phyloP scores from a whole-genome alignment of 2,888 invertebrate genomes.

The Tiliacea aurago region DNA sequence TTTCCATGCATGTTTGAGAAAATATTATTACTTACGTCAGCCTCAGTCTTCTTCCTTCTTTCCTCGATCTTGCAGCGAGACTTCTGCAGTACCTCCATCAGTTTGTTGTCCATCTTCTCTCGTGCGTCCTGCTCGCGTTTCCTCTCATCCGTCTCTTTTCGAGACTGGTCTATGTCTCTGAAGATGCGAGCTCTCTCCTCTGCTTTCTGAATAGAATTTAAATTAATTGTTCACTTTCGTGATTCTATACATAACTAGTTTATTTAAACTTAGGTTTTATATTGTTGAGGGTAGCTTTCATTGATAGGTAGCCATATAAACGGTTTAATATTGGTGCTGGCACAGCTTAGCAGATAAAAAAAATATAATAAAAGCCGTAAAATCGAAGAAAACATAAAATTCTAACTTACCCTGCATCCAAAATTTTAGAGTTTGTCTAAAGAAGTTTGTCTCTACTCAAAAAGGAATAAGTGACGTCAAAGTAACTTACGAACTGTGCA shows the following conservation, averaged over 20 bases:
- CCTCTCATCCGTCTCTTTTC: slow-evolving; percentile 68
- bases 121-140: slow-evolving; percentile 73
- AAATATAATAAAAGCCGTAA: background rate
- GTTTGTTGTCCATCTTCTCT: slow-evolving; percentile 78
- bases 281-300: background rate
- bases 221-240: background rate
- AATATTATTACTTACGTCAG: slow-evolving; percentile 69
- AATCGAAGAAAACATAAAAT: background rate
- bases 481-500: slow-evolving; percentile 77
- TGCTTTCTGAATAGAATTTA: slow-evolving; percentile 67
- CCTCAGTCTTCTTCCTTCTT: slow-evolving; percentile 75
- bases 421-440: no score
- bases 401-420: no score
- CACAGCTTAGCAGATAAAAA: background rate
- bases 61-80: slow-evolving; percentile 73
- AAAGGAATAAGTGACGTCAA: background rate
- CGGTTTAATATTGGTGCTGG: background rate
- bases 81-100: slow-evolving; percentile 76
- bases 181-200: slow-evolving; percentile 79
- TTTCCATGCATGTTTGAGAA: no score
- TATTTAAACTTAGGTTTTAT: background rate
- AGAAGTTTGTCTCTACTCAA: background rate
- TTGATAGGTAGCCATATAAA: background rate
- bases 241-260: background rate
- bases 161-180: slow-evolving; percentile 76